phyloP scores from a whole-genome alignment of 2,888 invertebrate genomes.

The Empis stercorea region DNA sequence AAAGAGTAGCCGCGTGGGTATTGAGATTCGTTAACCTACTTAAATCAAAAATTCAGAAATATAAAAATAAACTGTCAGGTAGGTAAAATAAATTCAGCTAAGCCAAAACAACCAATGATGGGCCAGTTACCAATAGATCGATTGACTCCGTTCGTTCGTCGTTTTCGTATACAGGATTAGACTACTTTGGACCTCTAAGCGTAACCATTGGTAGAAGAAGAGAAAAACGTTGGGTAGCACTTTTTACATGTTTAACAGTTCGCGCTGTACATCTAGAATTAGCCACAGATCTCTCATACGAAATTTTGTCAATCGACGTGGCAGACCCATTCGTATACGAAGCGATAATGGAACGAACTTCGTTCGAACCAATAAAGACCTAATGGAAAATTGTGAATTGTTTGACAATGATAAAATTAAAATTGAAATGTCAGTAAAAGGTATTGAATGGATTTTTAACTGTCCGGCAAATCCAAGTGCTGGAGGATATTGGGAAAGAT shows the following conservation, averaged over 20 bases:
- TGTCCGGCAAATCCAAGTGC: constrained; percentile 4
- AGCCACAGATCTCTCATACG: constrained; percentile 8
- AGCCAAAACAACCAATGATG: constrained; percentile 10
- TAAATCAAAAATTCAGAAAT: constrained; percentile 1
- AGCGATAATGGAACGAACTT: constrained; percentile 13
- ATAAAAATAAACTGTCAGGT: constrained; percentile 2
- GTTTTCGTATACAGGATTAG: constrained; percentile 12
- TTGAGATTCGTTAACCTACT: constrained; percentile 3
- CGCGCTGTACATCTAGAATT: constrained; percentile 7
- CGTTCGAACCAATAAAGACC: constrained; percentile 9
- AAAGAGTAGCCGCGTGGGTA: constrained; percentile 7
- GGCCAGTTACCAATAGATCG: constrained; percentile 11
- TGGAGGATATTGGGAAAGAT: constrained; percentile 16
- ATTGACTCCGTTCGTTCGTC: constrained; percentile 13
- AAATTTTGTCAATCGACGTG: constrained; percentile 8
- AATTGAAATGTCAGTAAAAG: constrained; percentile 4
- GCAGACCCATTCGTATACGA: constrained; percentile 10
- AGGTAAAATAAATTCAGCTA: constrained; percentile 2
- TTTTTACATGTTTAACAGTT: constrained; percentile 10
- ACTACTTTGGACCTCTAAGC: constrained; percentile 10
- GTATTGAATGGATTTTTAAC: constrained; percentile 8
- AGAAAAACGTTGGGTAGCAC: constrained; percentile 13
- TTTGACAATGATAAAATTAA: constrained; percentile 7
- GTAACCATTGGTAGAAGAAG: constrained; percentile 13
- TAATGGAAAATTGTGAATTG: constrained; percentile 6